Evolutionary conservation across 1,140 invertebrate species (phyloP), one percentile per base, ranked within the genome.

Genomic region (Drosophila sulfurigaster): DNA sequence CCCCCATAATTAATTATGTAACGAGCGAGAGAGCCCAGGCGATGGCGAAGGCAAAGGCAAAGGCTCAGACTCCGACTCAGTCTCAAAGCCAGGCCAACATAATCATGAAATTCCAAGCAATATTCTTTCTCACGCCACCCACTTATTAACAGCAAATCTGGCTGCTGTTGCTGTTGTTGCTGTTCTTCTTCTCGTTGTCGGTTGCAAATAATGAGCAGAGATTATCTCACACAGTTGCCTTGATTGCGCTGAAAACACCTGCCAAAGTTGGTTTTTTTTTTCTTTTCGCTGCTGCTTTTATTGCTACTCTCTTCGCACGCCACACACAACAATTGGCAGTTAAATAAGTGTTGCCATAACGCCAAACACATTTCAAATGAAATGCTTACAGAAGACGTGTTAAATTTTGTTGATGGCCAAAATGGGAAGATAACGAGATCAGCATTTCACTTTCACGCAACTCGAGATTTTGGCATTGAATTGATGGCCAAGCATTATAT

Each of bases 1-100:
- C 41, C 63, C 59, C 60, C 52, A 65, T 85, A 85, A 85, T 85
- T 85, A 85, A 85, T 85, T 85, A 85, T 85, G 81, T 86, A 85
- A 85, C 69, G 59, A 69, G 77, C 74, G 57, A 63, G 65, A 70
- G 35, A 38, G 35, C 35, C 35, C 35, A 10, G 10, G 32, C 32
- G 32, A 32, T 32, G 5, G 32, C 5, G 32, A 32, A 5, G 5
- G 41, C 78, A 68, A 70, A 38, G 8, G 7, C 35, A 8, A 1
- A 38, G 35, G 35, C 35, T 10, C 35, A 32, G 30, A 5, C 32
- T 20, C 20, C 2, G 20, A 3, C 20, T 25, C 20, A 25, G 20
- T 25, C 20, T 25, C 20, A 25, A 25, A 25, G 20, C 32, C 32
- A 32, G 60, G 32, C 41, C 48, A 30, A 54, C 62, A 78, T 48